Evolutionary conservation across 1,140 invertebrate genomes (phyloP).

Genomic region (Penaeus vannamei): DNA sequence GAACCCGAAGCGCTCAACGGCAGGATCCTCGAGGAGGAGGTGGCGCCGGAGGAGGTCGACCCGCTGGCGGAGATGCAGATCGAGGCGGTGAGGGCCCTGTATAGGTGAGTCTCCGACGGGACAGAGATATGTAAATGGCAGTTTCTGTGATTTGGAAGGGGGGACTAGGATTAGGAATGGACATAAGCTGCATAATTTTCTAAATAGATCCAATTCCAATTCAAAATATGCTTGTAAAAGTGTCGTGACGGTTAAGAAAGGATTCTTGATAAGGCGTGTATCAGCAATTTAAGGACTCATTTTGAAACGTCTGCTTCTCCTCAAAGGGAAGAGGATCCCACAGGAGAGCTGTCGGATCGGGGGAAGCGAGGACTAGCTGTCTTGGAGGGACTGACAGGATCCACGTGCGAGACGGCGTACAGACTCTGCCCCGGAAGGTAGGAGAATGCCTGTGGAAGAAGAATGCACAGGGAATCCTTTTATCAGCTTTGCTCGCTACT

Average conservation of each 20-base stretch:
- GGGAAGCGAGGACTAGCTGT: conserved; percentile 34
- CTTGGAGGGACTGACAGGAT: conserved; percentile 39
- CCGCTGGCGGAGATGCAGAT: not conserved
- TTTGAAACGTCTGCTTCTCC: not conserved
- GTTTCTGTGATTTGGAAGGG: too few species aligned
- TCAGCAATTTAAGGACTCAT: too few species aligned
- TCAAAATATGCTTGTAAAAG: too few species aligned
- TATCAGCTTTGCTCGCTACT: too few species aligned
- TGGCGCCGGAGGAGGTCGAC: not conserved
- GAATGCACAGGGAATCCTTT: too few species aligned
- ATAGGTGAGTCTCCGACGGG: not conserved
- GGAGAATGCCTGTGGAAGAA: not conserved
- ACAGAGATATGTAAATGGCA: too few species aligned
- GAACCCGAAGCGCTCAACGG: not conserved
- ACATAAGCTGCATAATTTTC: too few species aligned
- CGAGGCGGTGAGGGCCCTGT: not conserved
- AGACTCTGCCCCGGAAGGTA: conserved; percentile 48
- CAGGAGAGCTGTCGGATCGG: conserved; percentile 32
- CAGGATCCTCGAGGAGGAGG: not conserved
- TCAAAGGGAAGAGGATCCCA: conserved; percentile 44
- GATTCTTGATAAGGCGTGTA: too few species aligned
- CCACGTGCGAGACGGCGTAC: conserved; percentile 46
- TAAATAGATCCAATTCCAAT: not conserved
- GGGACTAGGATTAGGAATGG: too few species aligned
- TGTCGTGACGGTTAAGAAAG: too few species aligned